These are phyloP conservation scores for Anolis sagrei DNA, from an alignment of 2,113 vertebrate species.

Conservation along the genomic window DNA sequence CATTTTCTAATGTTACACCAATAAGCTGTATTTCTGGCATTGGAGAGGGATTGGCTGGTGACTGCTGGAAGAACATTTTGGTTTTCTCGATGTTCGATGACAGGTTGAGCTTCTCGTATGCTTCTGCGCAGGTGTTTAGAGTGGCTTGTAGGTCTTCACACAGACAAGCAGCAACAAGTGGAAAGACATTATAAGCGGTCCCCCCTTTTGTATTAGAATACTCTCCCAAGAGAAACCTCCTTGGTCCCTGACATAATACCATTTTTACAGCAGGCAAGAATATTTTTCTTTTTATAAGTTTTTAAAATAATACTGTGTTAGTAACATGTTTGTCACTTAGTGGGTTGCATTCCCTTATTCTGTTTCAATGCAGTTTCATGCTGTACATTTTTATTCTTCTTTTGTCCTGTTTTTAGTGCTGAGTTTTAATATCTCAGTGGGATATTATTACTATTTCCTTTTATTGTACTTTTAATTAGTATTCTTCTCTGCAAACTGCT, in stretches of 20 bases:
- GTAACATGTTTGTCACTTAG: background rate
- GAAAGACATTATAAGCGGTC: background rate
- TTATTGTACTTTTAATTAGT: background rate
- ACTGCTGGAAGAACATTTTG: too few species aligned
- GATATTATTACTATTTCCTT: background rate
- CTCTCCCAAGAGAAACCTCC: background rate
- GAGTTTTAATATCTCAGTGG: background rate
- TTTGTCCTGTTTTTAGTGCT: background rate
- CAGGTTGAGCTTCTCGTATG: too few species aligned
- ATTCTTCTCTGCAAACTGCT: background rate
- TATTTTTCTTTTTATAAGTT: background rate
- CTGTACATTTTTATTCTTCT: background rate
- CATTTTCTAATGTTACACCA: too few species aligned
- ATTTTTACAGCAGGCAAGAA: background rate
- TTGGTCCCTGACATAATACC: background rate
- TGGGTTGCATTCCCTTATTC: background rate
- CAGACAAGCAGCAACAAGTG: background rate
- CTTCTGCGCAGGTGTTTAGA: too few species aligned
- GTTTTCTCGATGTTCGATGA: too few species aligned
- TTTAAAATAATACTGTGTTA: background rate
- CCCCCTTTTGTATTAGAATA: background rate
- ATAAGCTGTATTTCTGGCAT: too few species aligned
- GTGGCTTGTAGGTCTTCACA: too few species aligned
- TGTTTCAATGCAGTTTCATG: background rate
- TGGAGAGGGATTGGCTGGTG: too few species aligned